Evolutionary conservation across 2,797 vertebrate species (phyloP).

Genomic region (Bovichtus diacanthus): DNA sequence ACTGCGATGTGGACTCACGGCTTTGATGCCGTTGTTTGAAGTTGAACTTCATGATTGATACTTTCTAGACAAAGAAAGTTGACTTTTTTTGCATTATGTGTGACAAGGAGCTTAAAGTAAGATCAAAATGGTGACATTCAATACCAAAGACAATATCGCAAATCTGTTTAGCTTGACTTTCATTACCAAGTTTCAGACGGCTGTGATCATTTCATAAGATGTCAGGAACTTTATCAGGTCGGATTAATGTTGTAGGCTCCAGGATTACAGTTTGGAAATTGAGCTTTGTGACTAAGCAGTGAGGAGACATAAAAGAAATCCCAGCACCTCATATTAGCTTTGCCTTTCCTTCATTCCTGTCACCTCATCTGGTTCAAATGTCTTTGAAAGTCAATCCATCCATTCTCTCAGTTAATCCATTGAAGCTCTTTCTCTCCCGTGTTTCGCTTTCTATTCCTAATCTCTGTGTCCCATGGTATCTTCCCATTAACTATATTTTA

Average conservation of each 20-base stretch:
- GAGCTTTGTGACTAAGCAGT: constrained; percentile 43
- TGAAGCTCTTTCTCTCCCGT: constrained; percentile 31
- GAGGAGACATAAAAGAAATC: constrained; percentile 52
- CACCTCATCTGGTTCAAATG: constrained; percentile 43
- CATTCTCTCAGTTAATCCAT: constrained; percentile 45
- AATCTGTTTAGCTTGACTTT: constrained; percentile 65
- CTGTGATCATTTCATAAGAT: constrained; percentile 46
- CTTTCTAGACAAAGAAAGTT: constrained; percentile 29
- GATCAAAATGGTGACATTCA: constrained; percentile 49
- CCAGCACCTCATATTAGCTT: constrained; percentile 33
- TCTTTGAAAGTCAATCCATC: constrained; percentile 56
- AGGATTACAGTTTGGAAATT: constrained; percentile 61
- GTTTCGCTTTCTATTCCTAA: constrained; percentile 15
- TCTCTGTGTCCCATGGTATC: background rate
- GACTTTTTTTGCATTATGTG: too few relatives aligned
- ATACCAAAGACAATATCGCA: constrained; percentile 45
- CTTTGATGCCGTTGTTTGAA: constrained; percentile 36
- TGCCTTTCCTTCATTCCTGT: constrained; percentile 31
- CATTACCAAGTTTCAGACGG: constrained; percentile 37
- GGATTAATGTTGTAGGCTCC: constrained; percentile 61
- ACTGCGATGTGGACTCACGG: constrained; percentile 5
- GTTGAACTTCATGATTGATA: constrained; percentile 7
- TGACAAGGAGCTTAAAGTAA: constrained; percentile 34
- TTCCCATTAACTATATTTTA: background rate
- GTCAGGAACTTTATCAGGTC: constrained; percentile 49